Conservation (phyloP, 2,797 vertebrate species). For the Sebastes alutus region DNA sequence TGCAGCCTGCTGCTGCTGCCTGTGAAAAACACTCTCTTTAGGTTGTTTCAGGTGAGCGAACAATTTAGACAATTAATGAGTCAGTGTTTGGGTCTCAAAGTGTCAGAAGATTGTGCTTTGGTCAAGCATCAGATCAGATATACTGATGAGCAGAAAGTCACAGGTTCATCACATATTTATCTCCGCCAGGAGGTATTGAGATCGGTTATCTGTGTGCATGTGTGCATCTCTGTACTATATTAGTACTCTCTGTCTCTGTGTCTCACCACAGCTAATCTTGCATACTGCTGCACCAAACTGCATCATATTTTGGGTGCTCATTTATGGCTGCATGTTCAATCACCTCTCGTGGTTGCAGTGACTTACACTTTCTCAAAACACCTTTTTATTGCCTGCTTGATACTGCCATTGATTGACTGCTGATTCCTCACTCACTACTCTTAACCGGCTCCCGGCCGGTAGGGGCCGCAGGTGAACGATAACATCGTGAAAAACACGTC, state of each 20-base stretch:
- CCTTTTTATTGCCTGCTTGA: neutral
- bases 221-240: too few species aligned
- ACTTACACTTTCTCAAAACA: neutral
- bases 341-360: rapidly evolving
- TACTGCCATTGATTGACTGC: neutral
- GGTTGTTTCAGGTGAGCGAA: neutral
- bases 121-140: neutral
- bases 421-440: neutral
- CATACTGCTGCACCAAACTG: neutral
- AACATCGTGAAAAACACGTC: neutral
- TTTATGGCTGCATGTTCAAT: neutral
- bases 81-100: neutral
- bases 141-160: neutral
- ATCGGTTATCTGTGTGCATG: rapidly evolving
- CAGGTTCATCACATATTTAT: neutral
- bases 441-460: neutral
- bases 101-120: neutral
- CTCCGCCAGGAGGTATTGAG: neutral
- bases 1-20: neutral
- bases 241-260: too few species aligned
- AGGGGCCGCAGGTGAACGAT: neutral
- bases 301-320: neutral
- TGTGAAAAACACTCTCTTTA: neutral
- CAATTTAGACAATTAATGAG: neutral
- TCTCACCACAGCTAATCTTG: neutral